Evolutionary conservation across 2,797 vertebrate species (phyloP).

Genomic region (Microhierax caerulescens): DNA sequence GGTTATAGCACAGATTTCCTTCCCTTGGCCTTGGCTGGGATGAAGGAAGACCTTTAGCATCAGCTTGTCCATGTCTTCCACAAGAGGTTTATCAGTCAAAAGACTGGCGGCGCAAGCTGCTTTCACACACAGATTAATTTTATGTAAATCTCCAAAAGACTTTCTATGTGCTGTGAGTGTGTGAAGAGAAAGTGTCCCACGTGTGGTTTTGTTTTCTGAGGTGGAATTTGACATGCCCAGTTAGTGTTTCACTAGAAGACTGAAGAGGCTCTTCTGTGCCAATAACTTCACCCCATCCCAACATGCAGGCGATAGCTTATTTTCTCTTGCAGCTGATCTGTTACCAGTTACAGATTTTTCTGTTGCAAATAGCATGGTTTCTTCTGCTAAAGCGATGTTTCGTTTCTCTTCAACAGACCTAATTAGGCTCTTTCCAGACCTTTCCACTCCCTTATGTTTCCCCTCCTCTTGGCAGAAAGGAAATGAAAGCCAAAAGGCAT

Average conservation of each 20-base stretch:
- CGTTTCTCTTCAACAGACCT: background rate
- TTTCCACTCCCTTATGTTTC: background rate
- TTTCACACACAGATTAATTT: background rate
- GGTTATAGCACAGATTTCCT: background rate
- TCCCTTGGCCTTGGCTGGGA: background rate
- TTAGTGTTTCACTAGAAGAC: background rate
- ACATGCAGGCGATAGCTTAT: rapidly evolving
- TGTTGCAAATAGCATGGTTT: background rate
- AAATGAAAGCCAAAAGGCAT: background rate
- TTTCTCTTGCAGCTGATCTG: background rate
- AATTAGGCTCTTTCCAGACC: background rate
- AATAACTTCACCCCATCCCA: rapidly evolving
- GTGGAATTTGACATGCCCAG: background rate
- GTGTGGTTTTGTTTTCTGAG: background rate
- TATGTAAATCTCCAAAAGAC: background rate
- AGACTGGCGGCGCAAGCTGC: background rate
- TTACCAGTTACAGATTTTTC: background rate
- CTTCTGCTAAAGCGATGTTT: background rate
- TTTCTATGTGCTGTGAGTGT: background rate
- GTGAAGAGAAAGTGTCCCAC: background rate
- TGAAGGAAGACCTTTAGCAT: background rate
- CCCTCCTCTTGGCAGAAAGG: background rate
- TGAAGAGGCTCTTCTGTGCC: background rate
- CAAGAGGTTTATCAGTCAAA: background rate
- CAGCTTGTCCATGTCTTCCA: background rate